Conservation (phyloP, 2,797 vertebrate species). For the Masticophis lateralis region DNA sequence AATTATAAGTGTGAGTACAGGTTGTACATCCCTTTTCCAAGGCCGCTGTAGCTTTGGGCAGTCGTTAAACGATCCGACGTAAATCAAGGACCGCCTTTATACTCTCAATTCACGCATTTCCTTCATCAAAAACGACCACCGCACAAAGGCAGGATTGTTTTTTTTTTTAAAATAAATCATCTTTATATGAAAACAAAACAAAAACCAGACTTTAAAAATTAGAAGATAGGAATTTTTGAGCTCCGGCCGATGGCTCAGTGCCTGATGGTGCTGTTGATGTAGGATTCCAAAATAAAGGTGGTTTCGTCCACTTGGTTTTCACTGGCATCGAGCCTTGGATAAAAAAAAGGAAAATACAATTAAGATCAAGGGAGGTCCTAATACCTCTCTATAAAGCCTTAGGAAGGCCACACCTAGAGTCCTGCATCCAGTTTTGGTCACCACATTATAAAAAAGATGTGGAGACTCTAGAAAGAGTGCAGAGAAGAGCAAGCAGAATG, state of each 20-base stretch:
- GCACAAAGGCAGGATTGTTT: background rate
- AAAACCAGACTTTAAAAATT: background rate
- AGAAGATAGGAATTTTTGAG: background rate
- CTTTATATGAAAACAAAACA: background rate
- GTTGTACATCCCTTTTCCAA: background rate
- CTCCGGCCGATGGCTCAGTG: background rate
- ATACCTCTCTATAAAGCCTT: too few relatives aligned
- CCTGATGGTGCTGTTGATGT: slow-evolving; percentile 72
- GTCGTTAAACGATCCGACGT: background rate
- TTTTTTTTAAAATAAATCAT: background rate
- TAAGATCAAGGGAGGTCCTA: too few relatives aligned
- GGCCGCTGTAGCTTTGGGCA: too few relatives aligned
- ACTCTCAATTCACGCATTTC: background rate
- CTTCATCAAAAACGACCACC: background rate
- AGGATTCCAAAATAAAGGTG: slow-evolving; percentile 88
- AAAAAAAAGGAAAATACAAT: background rate
- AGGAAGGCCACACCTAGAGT: too few relatives aligned
- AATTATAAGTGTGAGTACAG: background rate
- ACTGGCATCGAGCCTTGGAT: slow-evolving; percentile 87
- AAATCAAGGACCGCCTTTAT: background rate
- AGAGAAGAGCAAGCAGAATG: too few relatives aligned
- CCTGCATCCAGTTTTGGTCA: too few relatives aligned
- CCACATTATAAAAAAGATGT: too few relatives aligned
- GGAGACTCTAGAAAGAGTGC: too few relatives aligned
- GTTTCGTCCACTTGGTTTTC: slow-evolving; percentile 97